A percentile compares a stretch with the other conserved stretches of the same genome.
Evolutionary conservation across 30 jellyfish, hydroid and myxozoan species (phyloP).

Genomic region (Aurelia sp.): DNA sequence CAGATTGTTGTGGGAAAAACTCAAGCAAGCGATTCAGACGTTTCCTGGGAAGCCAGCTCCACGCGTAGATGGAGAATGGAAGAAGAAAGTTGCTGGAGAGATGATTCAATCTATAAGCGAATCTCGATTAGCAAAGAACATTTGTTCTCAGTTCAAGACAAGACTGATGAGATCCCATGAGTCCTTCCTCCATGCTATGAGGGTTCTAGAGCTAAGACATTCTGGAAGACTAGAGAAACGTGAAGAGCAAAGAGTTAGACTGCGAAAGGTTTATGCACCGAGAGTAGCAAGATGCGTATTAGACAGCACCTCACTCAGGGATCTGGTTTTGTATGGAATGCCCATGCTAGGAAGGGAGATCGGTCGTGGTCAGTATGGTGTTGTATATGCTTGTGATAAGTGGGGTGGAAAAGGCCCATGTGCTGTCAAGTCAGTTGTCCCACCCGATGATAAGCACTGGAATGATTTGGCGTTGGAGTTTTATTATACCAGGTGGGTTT

Average conservation of each 20-base stretch:
- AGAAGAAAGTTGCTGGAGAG: conserved; percentile 93
- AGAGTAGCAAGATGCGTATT: conserved; percentile 98
- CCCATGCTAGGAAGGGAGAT: conserved; percentile 98
- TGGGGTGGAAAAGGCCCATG: conserved; percentile 99
- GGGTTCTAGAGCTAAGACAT: conserved; percentile 92
- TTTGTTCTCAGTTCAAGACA: conserved; percentile 94
- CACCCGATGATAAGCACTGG: conserved; percentile 99
- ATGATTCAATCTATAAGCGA: conserved; percentile 93
- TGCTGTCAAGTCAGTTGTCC: conserved; percentile 98
- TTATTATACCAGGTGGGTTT: conserved; percentile 92
- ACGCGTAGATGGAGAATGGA: conserved; percentile 93
- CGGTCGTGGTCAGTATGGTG: conserved; percentile 99
- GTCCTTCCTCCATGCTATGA: conserved; percentile 84
- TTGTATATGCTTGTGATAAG: conserved; percentile 98
- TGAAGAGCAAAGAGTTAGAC: conserved; percentile 96
- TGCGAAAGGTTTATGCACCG: conserved; percentile 97
- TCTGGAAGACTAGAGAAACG: conserved; percentile 94
- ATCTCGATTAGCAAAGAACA: conserved; percentile 94
- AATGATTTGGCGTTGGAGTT: conserved; percentile 96
- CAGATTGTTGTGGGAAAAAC: conserved; percentile 95
- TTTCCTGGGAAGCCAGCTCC: conserved; percentile 98
- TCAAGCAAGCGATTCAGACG: conserved; percentile 96
- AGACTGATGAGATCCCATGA: conserved; percentile 97
- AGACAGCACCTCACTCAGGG: conserved; percentile 98
- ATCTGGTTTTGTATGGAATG: conserved; percentile 96